Evolutionary conservation across 1,140 invertebrate genomes (phyloP).

Genomic region (Triops cancriformis): DNA sequence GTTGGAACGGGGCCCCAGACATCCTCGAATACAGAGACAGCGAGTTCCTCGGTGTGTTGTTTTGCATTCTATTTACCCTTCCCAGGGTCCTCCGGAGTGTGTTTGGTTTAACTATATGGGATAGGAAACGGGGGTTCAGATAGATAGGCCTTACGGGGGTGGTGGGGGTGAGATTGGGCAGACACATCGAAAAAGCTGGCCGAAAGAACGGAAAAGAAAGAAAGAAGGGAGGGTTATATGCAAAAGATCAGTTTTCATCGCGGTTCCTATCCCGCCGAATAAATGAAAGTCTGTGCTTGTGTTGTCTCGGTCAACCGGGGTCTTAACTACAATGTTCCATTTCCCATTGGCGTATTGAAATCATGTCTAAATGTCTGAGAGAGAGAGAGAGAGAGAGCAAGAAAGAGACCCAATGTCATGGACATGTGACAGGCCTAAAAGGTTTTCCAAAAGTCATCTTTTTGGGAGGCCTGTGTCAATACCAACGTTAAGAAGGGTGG

Average conservation of each 20-base stretch:
- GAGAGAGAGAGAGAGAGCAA: too few relatives aligned
- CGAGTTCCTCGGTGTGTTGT: neutral
- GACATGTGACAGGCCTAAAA: conserved; percentile 17
- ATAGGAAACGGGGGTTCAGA: conserved; percentile 29
- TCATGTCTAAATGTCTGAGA: neutral
- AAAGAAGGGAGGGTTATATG: conserved; percentile 20
- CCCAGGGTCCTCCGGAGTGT: neutral
- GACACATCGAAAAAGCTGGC: neutral
- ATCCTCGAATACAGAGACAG: neutral
- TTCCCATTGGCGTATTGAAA: neutral
- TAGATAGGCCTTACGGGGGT: conserved; percentile 31
- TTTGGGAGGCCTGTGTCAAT: conserved; percentile 15
- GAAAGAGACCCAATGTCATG: neutral
- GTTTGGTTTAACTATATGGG: conserved; percentile 21
- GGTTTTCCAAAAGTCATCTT: conserved; percentile 16
- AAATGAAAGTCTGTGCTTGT: neutral
- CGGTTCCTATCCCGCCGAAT: neutral
- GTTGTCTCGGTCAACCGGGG: neutral
- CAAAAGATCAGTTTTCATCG: conserved; percentile 11
- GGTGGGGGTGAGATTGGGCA: conserved; percentile 19
- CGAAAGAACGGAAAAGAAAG: conserved; percentile 21
- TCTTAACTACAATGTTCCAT: neutral
- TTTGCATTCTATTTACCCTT: conserved; percentile 11
- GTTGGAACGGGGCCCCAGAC: neutral
- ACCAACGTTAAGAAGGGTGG: neutral